Evolutionary conservation across 2,113 vertebrate species (phyloP).

Genomic region (Gallinago media): DNA sequence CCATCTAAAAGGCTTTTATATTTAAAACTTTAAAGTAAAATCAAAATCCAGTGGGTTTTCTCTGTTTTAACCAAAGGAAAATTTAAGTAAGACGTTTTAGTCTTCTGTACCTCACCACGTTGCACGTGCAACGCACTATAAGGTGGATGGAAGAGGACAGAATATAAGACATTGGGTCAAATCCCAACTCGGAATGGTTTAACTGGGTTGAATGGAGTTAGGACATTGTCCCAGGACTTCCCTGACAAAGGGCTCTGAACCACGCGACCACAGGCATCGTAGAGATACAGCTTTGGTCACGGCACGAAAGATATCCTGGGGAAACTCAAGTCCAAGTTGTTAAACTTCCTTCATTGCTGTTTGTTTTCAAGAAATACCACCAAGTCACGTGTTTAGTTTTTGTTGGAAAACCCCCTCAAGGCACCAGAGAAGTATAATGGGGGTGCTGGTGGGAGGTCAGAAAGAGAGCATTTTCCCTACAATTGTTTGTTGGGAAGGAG

Average conservation of each 20-base stretch:
- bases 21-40: accelerated
- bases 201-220: accelerated
- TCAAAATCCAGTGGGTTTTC: accelerated
- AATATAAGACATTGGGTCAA: accelerated
- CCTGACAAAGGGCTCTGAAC: neutral
- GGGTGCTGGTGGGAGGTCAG: neutral
- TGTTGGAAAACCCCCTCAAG: neutral
- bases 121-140: accelerated
- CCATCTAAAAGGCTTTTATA: neutral
- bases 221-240: neutral
- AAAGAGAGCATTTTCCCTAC: neutral
- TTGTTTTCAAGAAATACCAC: neutral
- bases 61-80: too few relatives aligned
- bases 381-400: neutral
- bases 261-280: accelerated
- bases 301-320: neutral
- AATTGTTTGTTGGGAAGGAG: neutral
- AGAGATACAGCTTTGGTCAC: neutral
- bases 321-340: neutral
- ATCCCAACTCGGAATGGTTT: accelerated
- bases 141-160: neutral
- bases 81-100: neutral
- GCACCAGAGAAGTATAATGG: neutral
- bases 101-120: accelerated
- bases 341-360: neutral